Evolutionary conservation across 2,113 vertebrate species (phyloP), one percentile per base, ranked within the genome.

Genomic region (Sinosuthora webbiana): DNA sequence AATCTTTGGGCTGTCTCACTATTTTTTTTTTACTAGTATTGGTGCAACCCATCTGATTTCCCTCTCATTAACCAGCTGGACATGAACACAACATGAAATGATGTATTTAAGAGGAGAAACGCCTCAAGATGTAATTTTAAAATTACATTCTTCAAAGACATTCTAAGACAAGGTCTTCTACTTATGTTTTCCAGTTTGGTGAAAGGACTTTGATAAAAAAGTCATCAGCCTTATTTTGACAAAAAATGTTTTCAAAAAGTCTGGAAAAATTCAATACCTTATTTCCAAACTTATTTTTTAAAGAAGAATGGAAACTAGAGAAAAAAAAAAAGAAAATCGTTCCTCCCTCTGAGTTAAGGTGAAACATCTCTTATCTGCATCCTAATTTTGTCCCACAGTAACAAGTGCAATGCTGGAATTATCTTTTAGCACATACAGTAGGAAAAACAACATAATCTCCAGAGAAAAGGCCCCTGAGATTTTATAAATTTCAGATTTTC

Each of bases 81-180:
- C 19, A 30, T 0, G 7, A 59, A 15, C 2, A 3, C 27, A 15
- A 33, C 0, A 5, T n/a, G 19, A 83, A 93, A 39, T 6, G 15
- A 45, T 2, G 4, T 2, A 35, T 59, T 90, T 44, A 60, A 63
- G 25, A 50, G 6, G 10, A 60, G 7, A 90, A 75, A 71, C 0
- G 0, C 9, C 27, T 57, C 33, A 39, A 78, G 47, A 47, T 7
- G 10, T 10, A 33, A 53, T 53, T 75, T 30, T 8, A 27, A 71
- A 65, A 47, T 31, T 33, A 22, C 14, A 30, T 31, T 45, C 13
- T 31, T 65, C 27, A 35, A 45, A 74, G 31, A 42, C 15, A 18
- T 20, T 35, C 15, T 47, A 81, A 77, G 60, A 74, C 16, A 64
- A 35, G 3, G 20, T 35, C 6, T 53, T 62, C 30, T 59, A 11